phyloP scores from a whole-genome alignment of 2,888 invertebrate genomes.

The Caenorhabditis sp. region DNA sequence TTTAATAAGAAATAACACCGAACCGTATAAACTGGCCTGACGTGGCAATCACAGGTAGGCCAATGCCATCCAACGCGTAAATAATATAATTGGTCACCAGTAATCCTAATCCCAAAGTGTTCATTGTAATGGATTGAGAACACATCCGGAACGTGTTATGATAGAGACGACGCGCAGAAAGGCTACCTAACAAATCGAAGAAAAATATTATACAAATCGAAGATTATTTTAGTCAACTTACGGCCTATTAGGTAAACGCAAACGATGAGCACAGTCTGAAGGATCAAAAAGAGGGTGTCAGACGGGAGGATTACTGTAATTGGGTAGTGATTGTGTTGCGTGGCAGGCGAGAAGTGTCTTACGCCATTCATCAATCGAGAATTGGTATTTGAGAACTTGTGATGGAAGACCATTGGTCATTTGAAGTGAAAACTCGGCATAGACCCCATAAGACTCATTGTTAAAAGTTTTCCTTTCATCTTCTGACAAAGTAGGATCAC shows the following conservation, averaged over 20 bases:
- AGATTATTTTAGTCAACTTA: too few species aligned
- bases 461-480: conserved; percentile 13
- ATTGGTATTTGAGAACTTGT: conserved; percentile 90
- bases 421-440: conserved; percentile 85
- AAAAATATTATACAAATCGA: too few species aligned
- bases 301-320: conserved; percentile 90
- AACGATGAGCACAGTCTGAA: conserved; percentile 86
- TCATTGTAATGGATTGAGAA: conserved; percentile 44
- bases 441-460: conserved; percentile 49
- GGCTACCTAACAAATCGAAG: conserved; percentile 38
- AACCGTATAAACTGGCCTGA: conserved; percentile 80
- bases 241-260: conserved; percentile 84
- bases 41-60: conserved; percentile 81
- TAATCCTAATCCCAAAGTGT: conserved; percentile 49
- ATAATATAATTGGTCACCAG: conserved; percentile 84
- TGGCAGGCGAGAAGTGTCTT: conserved; percentile 82
- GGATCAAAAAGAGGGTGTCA: conserved; percentile 85
- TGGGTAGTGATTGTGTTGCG: too few species aligned
- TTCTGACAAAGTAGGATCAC: conserved; percentile 79
- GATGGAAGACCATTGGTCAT: conserved; percentile 90
- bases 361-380: conserved; percentile 96
- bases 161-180: conserved; percentile 53
- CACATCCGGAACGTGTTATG: conserved; percentile 60
- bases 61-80: conserved; percentile 86
- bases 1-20: conserved; percentile 6